Percentiles rank a stretch among this genome's conserved stretches.
These are phyloP conservation scores for Mantis religiosa DNA, from an alignment of 2,888 invertebrate genomes.

Conservation along the genomic window DNA sequence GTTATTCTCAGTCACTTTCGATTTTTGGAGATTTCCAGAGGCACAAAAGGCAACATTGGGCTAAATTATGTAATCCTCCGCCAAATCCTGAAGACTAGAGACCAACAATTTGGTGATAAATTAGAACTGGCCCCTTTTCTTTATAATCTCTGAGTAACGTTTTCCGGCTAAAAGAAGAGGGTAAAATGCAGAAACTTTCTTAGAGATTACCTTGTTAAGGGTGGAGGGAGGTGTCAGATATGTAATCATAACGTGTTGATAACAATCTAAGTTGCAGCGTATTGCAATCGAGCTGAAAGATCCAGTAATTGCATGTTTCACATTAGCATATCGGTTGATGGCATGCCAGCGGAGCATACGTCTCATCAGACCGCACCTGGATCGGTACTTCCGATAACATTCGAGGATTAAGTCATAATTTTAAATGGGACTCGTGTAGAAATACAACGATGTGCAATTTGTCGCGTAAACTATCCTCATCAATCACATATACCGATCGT, in stretches of 20 bases:
- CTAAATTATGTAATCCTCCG: no score
- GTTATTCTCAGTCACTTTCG: no score
- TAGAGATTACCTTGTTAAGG: background rate
- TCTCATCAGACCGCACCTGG: background rate
- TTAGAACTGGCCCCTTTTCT: no score
- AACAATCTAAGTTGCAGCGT: background rate
- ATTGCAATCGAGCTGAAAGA: background rate
- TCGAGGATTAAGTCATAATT: background rate
- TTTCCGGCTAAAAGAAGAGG: no score
- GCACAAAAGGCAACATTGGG: no score
- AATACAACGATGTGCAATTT: background rate
- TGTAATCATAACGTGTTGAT: background rate
- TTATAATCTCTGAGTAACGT: no score
- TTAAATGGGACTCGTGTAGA: background rate
- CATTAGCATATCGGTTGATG: background rate
- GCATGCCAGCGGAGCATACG: background rate
- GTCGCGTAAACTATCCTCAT: background rate
- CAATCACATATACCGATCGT: background rate
- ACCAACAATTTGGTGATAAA: no score
- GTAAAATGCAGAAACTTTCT: background rate
- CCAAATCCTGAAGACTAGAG: no score
- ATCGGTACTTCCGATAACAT: background rate
- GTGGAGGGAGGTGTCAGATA: background rate
- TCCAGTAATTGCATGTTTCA: background rate
- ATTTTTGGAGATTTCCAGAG: no score